A percentile compares a stretch with the other conserved stretches of the same genome.
Conservation (phyloP, 2,113 vertebrate species). For the Puma concolor region DNA sequence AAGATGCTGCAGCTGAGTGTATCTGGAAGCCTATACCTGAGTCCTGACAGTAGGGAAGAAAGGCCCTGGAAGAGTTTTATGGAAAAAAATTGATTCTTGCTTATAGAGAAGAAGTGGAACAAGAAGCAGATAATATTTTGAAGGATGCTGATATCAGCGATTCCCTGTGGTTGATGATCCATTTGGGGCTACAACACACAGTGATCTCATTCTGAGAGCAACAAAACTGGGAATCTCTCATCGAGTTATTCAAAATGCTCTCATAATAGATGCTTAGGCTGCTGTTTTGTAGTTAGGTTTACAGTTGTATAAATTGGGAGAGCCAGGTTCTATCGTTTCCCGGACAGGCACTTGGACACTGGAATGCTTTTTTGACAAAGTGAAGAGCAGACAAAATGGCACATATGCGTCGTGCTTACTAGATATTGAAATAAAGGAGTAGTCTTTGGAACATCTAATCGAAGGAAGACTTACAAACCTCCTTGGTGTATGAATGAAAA, state of each 20-base stretch:
- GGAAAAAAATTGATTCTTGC: conserved; percentile 94
- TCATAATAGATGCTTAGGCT: conserved; percentile 96
- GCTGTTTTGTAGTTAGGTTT: conserved; percentile 89
- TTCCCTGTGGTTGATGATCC: conserved; percentile 98
- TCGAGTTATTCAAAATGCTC: conserved; percentile 95
- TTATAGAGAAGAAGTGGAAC: conserved; percentile 95
- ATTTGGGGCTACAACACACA: conserved; percentile 98
- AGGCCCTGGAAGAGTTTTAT: conserved; percentile 92
- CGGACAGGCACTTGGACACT: conserved; percentile 97
- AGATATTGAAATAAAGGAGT: conserved; percentile 98
- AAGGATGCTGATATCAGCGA: conserved; percentile 90
- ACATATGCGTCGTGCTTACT: conserved; percentile 95
- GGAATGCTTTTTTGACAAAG: conserved; percentile 98
- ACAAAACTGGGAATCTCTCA: conserved; percentile 92
- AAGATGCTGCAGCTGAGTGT: not conserved
- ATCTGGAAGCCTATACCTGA: not conserved
- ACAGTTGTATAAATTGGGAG: conserved; percentile 97
- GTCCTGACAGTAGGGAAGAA: not conserved
- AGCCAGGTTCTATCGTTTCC: conserved; percentile 95
- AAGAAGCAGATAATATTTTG: conserved; percentile 93
- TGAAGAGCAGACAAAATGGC: conserved; percentile 92
- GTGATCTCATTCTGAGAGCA: conserved; percentile 95
- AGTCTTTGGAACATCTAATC: conserved; percentile 96
- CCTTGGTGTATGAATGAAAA: conserved; percentile 94
- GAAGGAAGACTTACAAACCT: conserved; percentile 95